A percentile compares a stretch with the other conserved stretches of the same genome.
phyloP scores from a whole-genome alignment of 1,140 invertebrate species.

The Schlechtendalia chinensis region DNA sequence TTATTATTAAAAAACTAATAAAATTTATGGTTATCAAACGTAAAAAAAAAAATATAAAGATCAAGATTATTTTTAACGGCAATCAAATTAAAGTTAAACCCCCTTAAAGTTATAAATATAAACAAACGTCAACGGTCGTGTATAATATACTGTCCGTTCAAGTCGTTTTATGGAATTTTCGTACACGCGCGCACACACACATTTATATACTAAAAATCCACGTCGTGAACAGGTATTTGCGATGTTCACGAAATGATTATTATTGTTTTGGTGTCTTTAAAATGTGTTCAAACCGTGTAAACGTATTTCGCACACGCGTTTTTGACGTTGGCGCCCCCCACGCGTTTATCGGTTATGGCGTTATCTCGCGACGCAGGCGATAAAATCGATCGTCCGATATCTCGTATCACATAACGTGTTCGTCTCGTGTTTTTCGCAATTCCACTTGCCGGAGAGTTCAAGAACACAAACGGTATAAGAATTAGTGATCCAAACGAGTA shows the following conservation, averaged over 20 bases:
- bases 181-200: too few species aligned
- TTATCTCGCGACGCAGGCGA: not conserved
- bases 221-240: too few species aligned
- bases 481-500: not conserved
- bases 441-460: not conserved
- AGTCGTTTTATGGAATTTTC: not conserved
- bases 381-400: not conserved
- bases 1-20: constrained; percentile 21
- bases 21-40: constrained; percentile 17
- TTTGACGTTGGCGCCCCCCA: too few species aligned
- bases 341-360: too few species aligned
- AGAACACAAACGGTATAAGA: not conserved
- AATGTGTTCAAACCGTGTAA: too few species aligned
- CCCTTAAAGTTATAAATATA: constrained; percentile 27
- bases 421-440: not conserved
- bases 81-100: constrained; percentile 26
- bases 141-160: not conserved
- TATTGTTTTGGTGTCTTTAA: too few species aligned
- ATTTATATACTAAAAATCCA: too few species aligned
- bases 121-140: not conserved
- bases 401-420: not conserved
- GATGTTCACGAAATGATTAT: too few species aligned
- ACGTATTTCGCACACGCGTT: too few species aligned
- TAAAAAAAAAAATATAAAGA: constrained; percentile 24
- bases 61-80: constrained; percentile 27